Conservation (phyloP, 2,797 vertebrate genomes). For the Streptopelia turtur region DNA sequence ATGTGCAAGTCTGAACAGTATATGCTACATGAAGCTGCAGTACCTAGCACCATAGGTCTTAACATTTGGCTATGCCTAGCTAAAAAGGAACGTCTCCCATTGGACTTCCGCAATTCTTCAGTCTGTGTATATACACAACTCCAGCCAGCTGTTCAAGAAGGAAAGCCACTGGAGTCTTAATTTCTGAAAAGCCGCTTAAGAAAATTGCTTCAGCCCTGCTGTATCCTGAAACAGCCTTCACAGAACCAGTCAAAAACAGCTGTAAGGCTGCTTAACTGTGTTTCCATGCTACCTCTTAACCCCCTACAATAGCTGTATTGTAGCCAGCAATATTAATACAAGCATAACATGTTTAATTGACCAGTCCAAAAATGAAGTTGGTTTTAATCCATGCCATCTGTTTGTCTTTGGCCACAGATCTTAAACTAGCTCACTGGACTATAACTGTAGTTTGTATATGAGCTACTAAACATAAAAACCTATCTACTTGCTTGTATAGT, state of each 20-base stretch:
- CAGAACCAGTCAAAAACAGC: not conserved
- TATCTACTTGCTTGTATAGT: not conserved
- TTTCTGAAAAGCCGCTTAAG: not conserved
- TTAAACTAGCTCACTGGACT: not conserved
- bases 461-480: not conserved
- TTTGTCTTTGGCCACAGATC: not conserved
- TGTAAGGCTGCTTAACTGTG: not conserved
- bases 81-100: not conserved
- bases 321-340: slow-evolving; percentile 35
- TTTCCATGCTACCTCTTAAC: not conserved
- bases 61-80: not conserved
- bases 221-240: not conserved
- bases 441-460: not conserved
- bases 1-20: not conserved
- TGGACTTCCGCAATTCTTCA: not conserved
- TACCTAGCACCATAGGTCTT: not conserved
- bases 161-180: not conserved
- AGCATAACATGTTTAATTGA: slow-evolving; percentile 7
- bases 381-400: slow-evolving; percentile 54
- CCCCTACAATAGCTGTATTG: not conserved
- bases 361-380: slow-evolving; percentile 12
- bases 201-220: not conserved
- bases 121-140: not conserved
- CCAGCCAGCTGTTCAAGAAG: not conserved
- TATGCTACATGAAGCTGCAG: not conserved